Percentiles rank a stretch among this genome's conserved stretches.
Evolutionary conservation across 2,888 invertebrate genomes (phyloP).

Genomic region (Agriopis marginaria): DNA sequence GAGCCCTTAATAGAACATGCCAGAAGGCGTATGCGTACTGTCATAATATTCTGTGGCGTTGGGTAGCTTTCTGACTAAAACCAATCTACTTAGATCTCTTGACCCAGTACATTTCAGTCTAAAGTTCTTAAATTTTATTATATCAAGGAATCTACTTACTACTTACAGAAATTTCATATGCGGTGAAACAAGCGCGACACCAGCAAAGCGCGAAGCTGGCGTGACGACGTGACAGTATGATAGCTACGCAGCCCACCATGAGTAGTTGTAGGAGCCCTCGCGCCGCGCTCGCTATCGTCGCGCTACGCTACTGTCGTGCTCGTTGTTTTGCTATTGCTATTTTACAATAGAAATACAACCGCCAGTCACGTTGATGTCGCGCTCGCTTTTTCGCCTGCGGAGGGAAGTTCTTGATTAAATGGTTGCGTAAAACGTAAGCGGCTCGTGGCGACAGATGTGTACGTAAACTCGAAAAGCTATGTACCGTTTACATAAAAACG

Average conservation of each 20-base stretch:
- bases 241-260: too few species aligned
- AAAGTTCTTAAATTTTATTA: background rate
- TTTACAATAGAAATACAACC: background rate
- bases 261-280: too few species aligned
- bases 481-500: slow-evolving; percentile 62
- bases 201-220: too few species aligned
- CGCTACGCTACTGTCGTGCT: too few species aligned
- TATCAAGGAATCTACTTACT: too few species aligned
- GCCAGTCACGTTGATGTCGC: background rate
- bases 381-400: background rate
- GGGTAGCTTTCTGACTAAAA: slow-evolving; percentile 33
- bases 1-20: slow-evolving; percentile 72
- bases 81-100: slow-evolving; percentile 59
- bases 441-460: slow-evolving; percentile 81
- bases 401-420: slow-evolving; percentile 56
- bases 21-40: slow-evolving; percentile 50
- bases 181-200: too few species aligned
- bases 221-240: too few species aligned
- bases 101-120: slow-evolving; percentile 8
- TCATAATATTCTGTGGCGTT: slow-evolving; percentile 25
- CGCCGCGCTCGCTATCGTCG: too few species aligned
- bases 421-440: slow-evolving; percentile 65
- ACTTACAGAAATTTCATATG: too few species aligned
- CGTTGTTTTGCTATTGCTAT: background rate
- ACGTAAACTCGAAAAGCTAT: slow-evolving; percentile 73